These are phyloP conservation scores for Megalops cyprinoides DNA, from an alignment of 2,797 vertebrate species.

Conservation along the genomic window DNA sequence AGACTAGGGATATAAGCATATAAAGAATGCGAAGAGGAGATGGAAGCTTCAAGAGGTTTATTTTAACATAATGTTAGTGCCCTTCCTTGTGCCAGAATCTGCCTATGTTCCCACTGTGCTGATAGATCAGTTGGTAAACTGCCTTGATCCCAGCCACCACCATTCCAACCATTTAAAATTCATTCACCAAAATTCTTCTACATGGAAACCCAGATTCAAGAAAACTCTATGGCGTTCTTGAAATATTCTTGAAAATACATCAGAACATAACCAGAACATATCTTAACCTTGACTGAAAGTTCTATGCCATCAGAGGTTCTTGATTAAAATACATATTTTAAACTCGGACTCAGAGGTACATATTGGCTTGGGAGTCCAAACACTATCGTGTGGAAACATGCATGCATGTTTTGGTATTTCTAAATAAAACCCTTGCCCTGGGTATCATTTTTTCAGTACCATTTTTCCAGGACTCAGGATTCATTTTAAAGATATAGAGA, in stretches of 20 bases:
- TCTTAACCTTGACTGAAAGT: not conserved
- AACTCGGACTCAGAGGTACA: not conserved
- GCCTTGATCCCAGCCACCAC: no score
- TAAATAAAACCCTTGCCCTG: not conserved
- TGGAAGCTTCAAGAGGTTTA: not conserved
- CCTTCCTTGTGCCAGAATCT: not conserved
- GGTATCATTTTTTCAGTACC: not conserved
- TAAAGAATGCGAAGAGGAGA: not conserved
- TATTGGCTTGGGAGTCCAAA: not conserved
- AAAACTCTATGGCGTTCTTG: not conserved
- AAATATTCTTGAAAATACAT: conserved; percentile 4
- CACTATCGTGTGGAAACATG: not conserved
- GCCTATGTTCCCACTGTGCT: not conserved
- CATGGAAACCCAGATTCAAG: not conserved
- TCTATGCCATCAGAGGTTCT: not conserved
- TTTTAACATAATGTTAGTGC: not conserved
- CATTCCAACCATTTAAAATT: not conserved
- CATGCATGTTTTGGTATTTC: not conserved
- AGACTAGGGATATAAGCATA: not conserved
- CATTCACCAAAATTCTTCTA: not conserved
- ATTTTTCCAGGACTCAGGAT: not conserved
- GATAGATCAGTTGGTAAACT: not conserved
- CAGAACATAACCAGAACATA: not conserved
- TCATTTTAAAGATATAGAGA: no score
- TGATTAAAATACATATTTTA: not conserved